Evolutionary conservation across 2,888 invertebrate species (phyloP), one percentile per base, ranked within the genome.

Genomic region (Phrixothrix hirtus): DNA sequence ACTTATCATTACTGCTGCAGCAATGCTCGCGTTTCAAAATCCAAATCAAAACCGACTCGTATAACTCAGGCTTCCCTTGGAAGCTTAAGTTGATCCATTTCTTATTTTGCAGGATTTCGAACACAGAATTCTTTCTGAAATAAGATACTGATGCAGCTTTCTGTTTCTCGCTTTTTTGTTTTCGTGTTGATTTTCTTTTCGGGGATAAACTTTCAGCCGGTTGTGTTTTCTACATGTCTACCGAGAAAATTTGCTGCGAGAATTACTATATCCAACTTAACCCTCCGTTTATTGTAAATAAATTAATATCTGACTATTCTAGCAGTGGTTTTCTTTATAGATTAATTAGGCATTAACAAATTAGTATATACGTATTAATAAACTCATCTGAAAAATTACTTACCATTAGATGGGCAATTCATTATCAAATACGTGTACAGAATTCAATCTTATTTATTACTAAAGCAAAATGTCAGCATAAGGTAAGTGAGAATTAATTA

Each of bases 1-100:
- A 64, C 60, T 66, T 63, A 63, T 64, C 66, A 63, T 63, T 63
- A 63, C 59, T 37, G 53, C 41, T 47, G 53, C 61, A 59, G 53
- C 42, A 48, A 44, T 49, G 50, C 46, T 37, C 39, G 31, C 47
- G 14, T 29, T 49, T 49, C 41, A 44, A 58, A 61, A 64, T 64
- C 61, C 59, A 55, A 64, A 64, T 62, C 62, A 60, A 59, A 57
- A 59, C 56, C 54, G 54, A 53, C 54, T 43, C 49, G 45, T 50
- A 53, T 57, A 57, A 57, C 57, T 50, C 46, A 44, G 43, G 44
- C 49, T 48, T 53, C 49, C 41, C 48, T 32, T 37, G 50, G 42
- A 50, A 55, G 62, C 59, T 61, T 58, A 57, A 57, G 59, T 62
- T 64, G 58, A 63, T 62, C 62, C 60, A 55, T 58, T 62, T 56